phyloP scores from a whole-genome alignment of 2,113 vertebrate genomes.

The Centropus bengalensis region DNA sequence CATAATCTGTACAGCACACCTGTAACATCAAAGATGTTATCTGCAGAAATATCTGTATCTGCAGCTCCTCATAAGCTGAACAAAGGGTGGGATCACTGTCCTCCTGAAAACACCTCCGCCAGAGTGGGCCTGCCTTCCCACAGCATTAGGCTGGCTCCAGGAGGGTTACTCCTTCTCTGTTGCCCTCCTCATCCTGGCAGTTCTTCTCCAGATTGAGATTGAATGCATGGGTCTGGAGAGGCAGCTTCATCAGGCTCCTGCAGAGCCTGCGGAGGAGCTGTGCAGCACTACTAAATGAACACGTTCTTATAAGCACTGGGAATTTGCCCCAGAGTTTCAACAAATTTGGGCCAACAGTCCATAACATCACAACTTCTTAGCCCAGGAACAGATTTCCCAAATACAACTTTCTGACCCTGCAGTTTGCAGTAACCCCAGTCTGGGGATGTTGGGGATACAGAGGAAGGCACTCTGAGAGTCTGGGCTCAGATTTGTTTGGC shows the following conservation, averaged over 20 bases:
- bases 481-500: not conserved
- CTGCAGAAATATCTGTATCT: not conserved
- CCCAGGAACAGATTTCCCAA: not conserved
- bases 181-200: not conserved
- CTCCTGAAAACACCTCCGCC: not conserved
- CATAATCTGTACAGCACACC: not conserved
- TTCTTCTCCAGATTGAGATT: not conserved
- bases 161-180: not conserved
- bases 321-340: not conserved
- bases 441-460: not conserved
- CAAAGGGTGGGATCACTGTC: not conserved
- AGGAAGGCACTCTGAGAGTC: not conserved
- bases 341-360: not conserved
- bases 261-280: not conserved
- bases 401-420: not conserved
- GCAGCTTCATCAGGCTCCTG: not conserved
- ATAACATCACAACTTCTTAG: not conserved
- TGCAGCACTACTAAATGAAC: not conserved
- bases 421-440: not conserved
- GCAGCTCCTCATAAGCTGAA: not conserved
- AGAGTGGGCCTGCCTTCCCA: not conserved
- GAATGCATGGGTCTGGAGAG: not conserved
- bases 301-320: not conserved
- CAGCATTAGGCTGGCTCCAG: rapidly evolving
- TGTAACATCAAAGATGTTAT: not conserved